Evolutionary conservation across 2,113 vertebrate species (phyloP).

Genomic region (Coptodon rendalli): DNA sequence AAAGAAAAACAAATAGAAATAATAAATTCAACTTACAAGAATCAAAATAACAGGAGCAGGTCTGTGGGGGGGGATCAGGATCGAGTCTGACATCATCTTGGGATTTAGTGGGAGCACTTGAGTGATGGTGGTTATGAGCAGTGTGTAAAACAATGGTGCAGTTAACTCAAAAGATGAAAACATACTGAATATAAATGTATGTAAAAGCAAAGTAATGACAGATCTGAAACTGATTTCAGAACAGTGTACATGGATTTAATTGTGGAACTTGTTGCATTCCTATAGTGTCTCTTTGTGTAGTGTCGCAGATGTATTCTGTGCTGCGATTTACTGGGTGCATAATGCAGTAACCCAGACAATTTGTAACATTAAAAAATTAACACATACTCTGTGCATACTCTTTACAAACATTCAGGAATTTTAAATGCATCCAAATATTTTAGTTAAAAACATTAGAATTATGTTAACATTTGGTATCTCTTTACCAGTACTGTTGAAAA

Average conservation of each 20-base stretch:
- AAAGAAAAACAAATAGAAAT: neutral
- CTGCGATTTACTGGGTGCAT: constrained; percentile 11
- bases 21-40: constrained; percentile 69
- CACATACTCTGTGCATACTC: constrained; percentile 26
- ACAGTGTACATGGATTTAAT: constrained; percentile 8
- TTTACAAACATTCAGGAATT: constrained; percentile 50
- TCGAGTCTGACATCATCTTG: constrained; percentile 70
- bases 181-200: constrained; percentile 15
- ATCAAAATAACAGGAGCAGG: constrained; percentile 55
- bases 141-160: constrained; percentile 27
- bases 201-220: neutral
- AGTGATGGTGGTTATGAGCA: constrained; percentile 20
- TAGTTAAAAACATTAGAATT: constrained; percentile 52
- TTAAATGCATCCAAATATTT: constrained; percentile 46
- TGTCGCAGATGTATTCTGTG: constrained; percentile 11
- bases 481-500: constrained; percentile 33
- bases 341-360: constrained; percentile 1
- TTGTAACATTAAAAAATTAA: constrained; percentile 3
- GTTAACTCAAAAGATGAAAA: constrained; percentile 27
- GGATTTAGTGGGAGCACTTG: constrained; percentile 62
- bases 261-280: constrained; percentile 22
- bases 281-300: constrained; percentile 23
- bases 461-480: constrained; percentile 40
- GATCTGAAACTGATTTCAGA: constrained; percentile 10
- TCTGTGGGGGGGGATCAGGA: constrained; percentile 54